These are phyloP conservation scores for Lepilemur septentrionalis DNA, from an alignment of 2,797 vertebrate genomes.

Conservation along the genomic window DNA sequence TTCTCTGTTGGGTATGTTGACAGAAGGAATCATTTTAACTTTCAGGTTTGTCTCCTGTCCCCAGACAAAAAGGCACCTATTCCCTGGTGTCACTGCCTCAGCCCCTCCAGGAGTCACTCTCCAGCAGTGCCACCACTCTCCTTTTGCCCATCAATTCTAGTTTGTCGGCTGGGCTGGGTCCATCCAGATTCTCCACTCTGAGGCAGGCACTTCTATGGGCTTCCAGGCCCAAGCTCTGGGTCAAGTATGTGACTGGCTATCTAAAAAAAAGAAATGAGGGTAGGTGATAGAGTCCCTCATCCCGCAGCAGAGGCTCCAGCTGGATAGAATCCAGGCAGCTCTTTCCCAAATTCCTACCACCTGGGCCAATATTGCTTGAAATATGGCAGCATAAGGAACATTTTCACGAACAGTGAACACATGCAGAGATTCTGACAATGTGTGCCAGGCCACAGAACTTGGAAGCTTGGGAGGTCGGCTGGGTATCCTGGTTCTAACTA, in stretches of 20 bases:
- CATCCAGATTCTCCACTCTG: not conserved
- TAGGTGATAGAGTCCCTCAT: not conserved
- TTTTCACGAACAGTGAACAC: not conserved
- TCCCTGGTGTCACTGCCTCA: not conserved
- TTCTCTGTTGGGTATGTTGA: not conserved
- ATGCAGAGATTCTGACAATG: not conserved
- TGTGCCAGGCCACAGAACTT: not conserved
- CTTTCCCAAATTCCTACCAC: not conserved
- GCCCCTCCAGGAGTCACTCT: not conserved
- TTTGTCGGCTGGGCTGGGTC: not conserved
- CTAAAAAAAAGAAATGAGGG: not conserved
- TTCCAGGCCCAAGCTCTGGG: not conserved
- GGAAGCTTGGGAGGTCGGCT: not conserved
- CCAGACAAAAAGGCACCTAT: constrained; percentile 3
- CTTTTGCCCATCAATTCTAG: not conserved
- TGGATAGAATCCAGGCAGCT: not conserved
- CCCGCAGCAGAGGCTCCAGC: not conserved
- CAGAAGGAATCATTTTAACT: constrained; percentile 16
- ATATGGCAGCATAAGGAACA: not conserved
- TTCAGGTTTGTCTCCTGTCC: not conserved
- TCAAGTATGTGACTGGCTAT: not conserved
- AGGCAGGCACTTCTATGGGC: not conserved
- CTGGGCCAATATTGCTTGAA: not conserved
- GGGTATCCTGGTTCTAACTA: not conserved
- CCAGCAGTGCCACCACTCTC: not conserved